Evolutionary conservation across 2,113 vertebrate species (phyloP).

Genomic region (Xiphophorus couchianus): DNA sequence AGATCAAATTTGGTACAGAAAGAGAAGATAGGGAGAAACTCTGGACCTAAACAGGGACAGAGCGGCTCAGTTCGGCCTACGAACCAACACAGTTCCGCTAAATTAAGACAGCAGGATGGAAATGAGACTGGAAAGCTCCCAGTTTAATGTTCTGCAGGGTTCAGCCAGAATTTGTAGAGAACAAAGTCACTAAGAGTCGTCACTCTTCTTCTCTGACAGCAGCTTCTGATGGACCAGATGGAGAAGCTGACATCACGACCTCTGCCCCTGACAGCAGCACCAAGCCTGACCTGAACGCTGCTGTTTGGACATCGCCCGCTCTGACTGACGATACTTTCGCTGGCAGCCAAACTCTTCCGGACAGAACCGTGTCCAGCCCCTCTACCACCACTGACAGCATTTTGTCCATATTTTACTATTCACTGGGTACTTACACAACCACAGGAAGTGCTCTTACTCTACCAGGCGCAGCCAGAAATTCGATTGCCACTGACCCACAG

Average conservation of each 20-base stretch:
- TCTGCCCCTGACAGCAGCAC: not conserved
- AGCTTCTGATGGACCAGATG: conserved; percentile 61
- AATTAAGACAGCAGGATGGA: not conserved
- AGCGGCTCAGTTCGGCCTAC: too few relatives aligned
- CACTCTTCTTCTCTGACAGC: conserved; percentile 74
- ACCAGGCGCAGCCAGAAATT: conserved; percentile 12
- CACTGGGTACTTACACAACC: not conserved
- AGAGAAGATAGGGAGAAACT: not conserved
- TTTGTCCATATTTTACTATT: not conserved
- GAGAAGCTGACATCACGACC: conserved; percentile 36
- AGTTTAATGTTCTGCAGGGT: conserved; percentile 26
- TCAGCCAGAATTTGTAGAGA: conserved; percentile 15
- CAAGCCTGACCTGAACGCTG: not conserved
- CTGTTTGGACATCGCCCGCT: not conserved
- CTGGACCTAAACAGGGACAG: not conserved
- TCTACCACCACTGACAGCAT: conserved; percentile 1
- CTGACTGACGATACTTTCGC: not conserved
- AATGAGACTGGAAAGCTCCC: not conserved
- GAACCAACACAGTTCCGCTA: not conserved
- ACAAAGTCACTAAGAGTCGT: conserved; percentile 40
- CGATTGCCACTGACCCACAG: conserved; percentile 5
- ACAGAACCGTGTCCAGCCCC: not conserved
- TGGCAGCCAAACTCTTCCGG: not conserved
- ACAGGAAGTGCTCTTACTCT: conserved; percentile 7
- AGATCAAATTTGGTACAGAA: not conserved